Percentiles rank a stretch among this genome's conserved stretches.
phyloP scores from a whole-genome alignment of 2,113 vertebrate genomes.

The Larimichthys polyactis region DNA sequence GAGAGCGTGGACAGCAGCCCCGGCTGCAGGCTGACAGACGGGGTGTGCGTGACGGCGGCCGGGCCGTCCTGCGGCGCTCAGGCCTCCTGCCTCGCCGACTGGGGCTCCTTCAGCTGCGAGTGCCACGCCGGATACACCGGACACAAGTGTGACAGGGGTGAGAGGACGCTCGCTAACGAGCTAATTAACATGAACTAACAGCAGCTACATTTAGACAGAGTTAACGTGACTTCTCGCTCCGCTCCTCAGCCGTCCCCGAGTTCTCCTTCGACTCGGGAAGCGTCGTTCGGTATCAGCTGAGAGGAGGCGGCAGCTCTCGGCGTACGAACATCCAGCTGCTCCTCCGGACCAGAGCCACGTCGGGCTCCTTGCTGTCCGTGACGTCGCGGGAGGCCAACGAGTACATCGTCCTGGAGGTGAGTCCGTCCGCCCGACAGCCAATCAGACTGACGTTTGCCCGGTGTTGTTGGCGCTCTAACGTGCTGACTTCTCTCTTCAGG shows the following conservation, averaged over 20 bases:
- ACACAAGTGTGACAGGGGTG: conserved; percentile 88
- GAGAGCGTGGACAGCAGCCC: conserved; percentile 88
- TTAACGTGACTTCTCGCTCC: not conserved
- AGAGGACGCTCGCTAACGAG: not conserved
- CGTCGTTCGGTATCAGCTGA: conserved; percentile 83
- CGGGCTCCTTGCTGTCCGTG: conserved; percentile 85
- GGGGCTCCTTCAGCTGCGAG: conserved; percentile 89
- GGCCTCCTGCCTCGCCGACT: conserved; percentile 87
- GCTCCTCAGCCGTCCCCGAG: conserved; percentile 85
- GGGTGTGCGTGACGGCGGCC: conserved; percentile 82
- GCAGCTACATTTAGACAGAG: too few relatives aligned
- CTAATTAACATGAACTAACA: too few relatives aligned
- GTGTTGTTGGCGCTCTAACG: too few relatives aligned
- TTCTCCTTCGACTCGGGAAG: conserved; percentile 89
- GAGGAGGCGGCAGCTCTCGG: conserved; percentile 77
- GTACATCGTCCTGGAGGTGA: conserved; percentile 86
- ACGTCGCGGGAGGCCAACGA: conserved; percentile 78
- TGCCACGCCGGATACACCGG: conserved; percentile 88
- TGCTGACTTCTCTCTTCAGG: conserved; percentile 68
- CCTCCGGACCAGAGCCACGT: conserved; percentile 85
- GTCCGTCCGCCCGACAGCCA: conserved; percentile 26
- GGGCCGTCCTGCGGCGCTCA: conserved; percentile 86
- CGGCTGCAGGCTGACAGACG: conserved; percentile 86
- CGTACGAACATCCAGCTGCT: conserved; percentile 85
- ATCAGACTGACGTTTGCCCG: not conserved